These are phyloP conservation scores for Sturmia bella DNA, from an alignment of 2,888 invertebrate species.

Conservation along the genomic window DNA sequence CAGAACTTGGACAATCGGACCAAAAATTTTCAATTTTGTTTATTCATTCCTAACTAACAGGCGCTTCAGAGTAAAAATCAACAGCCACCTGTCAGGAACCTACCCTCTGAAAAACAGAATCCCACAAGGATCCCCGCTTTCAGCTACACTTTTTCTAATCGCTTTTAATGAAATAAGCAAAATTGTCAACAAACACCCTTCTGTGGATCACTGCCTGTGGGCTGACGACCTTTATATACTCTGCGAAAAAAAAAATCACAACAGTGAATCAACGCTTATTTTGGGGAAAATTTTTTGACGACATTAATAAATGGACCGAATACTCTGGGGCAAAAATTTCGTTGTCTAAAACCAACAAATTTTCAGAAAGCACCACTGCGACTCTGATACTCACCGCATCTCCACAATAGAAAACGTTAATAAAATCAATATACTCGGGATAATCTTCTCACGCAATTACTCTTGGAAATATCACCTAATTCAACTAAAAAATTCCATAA, in stretches of 20 bases:
- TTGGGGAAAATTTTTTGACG: too few relatives aligned
- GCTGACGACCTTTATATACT: too few relatives aligned
- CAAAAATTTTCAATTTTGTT: constrained; percentile 39
- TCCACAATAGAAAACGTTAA: too few relatives aligned
- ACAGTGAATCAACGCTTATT: too few relatives aligned
- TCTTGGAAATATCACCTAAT: constrained; percentile 13
- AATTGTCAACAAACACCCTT: constrained; percentile 31
- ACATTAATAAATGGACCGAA: too few relatives aligned
- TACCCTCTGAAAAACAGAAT: too few relatives aligned
- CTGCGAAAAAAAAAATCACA: too few relatives aligned
- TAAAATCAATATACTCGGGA: not conserved
- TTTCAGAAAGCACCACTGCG: constrained; percentile 19
- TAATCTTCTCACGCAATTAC: constrained; percentile 2
- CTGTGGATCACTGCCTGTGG: constrained; percentile 62
- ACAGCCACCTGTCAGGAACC: too few relatives aligned
- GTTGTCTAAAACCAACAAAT: too few relatives aligned
- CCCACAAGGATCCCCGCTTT: constrained; percentile 52
- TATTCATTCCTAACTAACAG: constrained; percentile 20
- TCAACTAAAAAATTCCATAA: not conserved
- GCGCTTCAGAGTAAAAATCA: constrained; percentile 25
- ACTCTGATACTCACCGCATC: not conserved
- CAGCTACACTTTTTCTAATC: too few relatives aligned
- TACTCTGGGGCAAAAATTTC: too few relatives aligned
- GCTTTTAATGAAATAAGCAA: constrained; percentile 58
- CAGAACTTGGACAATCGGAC: constrained; percentile 14